A percentile compares a stretch with the other conserved stretches of the same genome.
These are phyloP conservation scores for Saguinus midas DNA, from an alignment of 2,113 vertebrate species.

Conservation along the genomic window DNA sequence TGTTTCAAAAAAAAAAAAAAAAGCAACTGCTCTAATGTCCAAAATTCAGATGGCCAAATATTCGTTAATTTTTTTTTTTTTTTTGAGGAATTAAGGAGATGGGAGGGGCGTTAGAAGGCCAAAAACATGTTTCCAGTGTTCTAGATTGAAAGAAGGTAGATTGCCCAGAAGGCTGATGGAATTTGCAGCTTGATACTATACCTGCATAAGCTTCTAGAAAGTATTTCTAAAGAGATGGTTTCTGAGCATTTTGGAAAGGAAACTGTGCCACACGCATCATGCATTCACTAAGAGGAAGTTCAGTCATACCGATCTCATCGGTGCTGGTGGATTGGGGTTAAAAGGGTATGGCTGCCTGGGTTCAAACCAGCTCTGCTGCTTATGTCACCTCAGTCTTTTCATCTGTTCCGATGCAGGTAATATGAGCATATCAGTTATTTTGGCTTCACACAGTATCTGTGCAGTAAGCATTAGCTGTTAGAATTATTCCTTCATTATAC, in stretches of 20 bases:
- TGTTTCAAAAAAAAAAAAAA: too few species aligned
- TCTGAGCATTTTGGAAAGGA: conserved; percentile 47
- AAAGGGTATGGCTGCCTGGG: not conserved
- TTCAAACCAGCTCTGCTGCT: not conserved
- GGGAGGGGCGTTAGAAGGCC: not conserved
- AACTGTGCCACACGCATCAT: not conserved
- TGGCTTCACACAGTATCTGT: too few species aligned
- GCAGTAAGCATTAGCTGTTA: not conserved
- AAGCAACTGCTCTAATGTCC: not conserved
- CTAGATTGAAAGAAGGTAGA: conserved; percentile 48
- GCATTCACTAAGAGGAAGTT: not conserved
- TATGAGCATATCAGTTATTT: not conserved
- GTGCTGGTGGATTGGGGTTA: not conserved
- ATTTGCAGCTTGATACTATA: not conserved
- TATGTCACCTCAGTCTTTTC: not conserved
- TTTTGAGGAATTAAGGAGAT: not conserved
- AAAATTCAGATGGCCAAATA: not conserved
- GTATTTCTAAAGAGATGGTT: conserved; percentile 36
- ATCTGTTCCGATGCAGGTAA: not conserved
- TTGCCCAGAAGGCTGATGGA: conserved; percentile 17
- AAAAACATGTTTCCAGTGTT: conserved; percentile 50
- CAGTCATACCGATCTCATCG: not conserved
- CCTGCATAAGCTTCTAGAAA: conserved; percentile 25
- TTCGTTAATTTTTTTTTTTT: not conserved
- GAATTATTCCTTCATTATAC: not conserved